Evolutionary conservation across 2,797 vertebrate genomes (phyloP), one percentile per base, ranked within the genome.

Genomic region (Antrozous pallidus): DNA sequence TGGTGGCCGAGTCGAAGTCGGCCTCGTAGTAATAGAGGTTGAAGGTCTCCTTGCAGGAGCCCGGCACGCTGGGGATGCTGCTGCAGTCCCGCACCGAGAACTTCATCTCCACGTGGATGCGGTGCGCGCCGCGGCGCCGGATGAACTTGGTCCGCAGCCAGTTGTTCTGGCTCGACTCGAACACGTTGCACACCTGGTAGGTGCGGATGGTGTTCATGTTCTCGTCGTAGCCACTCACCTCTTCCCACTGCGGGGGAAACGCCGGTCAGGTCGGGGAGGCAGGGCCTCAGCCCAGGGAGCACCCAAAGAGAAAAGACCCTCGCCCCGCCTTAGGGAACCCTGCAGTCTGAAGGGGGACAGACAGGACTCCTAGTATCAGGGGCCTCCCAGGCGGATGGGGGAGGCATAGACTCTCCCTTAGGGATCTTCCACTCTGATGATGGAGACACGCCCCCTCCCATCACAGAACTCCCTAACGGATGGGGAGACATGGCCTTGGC

Each of bases 161-260:
- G 98, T 99, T 99, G 98, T 99, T 99, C 97, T 99, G 99, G 98
- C 98, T 99, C 92, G 98, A 98, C 2, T 99, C 98, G 5, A 99
- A 99, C 94, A 99, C 99, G 0, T 99, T 99, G 98, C 99, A 99
- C 42, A 99, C 99, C 98, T 99, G 99, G 98, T 99, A 99, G 1
- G 99, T 99, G 73, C 99, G 98, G 95, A 99, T 99, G 0, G 99
- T 99, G 98, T 99, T 99, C 99, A 99, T 99, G 98, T 99, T 99
- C 98, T 99, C 99, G 0, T 99, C 99, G 11, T 99, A 99, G 73
- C 99, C 99, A 0, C 99, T 99, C 95, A 99, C 99, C 96, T 99
- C 99, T 97, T 99, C 99, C 99, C 99, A 99, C 99, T 99, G 98
- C 0, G 84, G 95, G 96, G 0, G 81, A 94, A 93, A 97, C 0